phyloP scores from a whole-genome alignment of 2,888 invertebrate genomes.

The Athalia rosae region DNA sequence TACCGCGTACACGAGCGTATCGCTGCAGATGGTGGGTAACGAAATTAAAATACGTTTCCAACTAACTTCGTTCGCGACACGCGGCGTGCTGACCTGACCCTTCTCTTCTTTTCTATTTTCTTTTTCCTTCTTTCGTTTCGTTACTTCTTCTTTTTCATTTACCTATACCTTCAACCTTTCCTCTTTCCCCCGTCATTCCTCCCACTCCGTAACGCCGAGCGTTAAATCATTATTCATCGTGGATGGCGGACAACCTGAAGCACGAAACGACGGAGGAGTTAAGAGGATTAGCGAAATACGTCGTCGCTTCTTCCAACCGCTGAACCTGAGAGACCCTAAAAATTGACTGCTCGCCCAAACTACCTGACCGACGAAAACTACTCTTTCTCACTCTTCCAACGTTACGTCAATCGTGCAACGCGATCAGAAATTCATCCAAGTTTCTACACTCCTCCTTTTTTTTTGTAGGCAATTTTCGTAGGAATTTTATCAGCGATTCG shows the following conservation, averaged over 20 bases:
- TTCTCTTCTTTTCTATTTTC: neutral
- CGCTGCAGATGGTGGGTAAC: neutral
- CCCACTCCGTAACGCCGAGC: neutral
- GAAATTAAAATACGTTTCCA: neutral
- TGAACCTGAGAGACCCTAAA: neutral
- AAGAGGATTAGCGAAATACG: slow-evolving; percentile 41
- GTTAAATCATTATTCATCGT: slow-evolving; percentile 38
- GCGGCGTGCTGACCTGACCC: neutral
- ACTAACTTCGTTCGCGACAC: neutral
- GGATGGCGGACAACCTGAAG: slow-evolving; percentile 14
- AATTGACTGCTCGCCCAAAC: neutral
- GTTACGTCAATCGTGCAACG: too few species aligned
- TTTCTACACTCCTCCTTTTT: neutral
- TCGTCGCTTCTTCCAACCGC: slow-evolving; percentile 26
- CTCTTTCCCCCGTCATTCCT: neutral
- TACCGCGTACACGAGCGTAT: too few species aligned
- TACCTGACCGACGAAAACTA: slow-evolving; percentile 2
- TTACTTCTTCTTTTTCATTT: neutral
- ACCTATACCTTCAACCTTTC: neutral
- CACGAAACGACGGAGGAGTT: slow-evolving; percentile 25
- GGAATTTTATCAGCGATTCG: too few species aligned
- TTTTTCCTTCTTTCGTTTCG: neutral
- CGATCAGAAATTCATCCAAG: neutral
- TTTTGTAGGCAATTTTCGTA: too few species aligned
- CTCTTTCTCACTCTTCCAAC: too few species aligned